Conservation (phyloP, 1,140 invertebrate species). For the Melipona quadrifasciata region DNA sequence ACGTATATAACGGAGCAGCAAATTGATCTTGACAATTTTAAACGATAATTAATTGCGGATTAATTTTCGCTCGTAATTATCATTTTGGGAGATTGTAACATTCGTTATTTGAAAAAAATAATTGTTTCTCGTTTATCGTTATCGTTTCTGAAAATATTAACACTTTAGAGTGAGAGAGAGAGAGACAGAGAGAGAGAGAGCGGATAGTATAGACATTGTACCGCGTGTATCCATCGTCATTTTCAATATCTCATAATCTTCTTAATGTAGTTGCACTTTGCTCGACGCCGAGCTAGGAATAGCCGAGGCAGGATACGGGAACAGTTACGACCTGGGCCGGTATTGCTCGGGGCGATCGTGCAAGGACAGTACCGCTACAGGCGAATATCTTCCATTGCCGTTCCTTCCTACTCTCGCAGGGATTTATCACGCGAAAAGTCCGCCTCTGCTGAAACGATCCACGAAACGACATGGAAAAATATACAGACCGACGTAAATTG, state of each 20-base stretch:
- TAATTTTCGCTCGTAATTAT: too few relatives aligned
- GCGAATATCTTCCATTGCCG: slow-evolving; percentile 61
- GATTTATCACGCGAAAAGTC: slow-evolving; percentile 49
- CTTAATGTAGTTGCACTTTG: slow-evolving; percentile 42
- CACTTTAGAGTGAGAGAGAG: too few relatives aligned
- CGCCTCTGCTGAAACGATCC: slow-evolving; percentile 27
- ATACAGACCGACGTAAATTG: not conserved
- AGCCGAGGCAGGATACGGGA: slow-evolving; percentile 74
- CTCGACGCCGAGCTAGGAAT: slow-evolving; percentile 67
- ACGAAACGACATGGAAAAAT: not conserved
- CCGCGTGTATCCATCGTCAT: not conserved
- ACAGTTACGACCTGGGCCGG: slow-evolving; percentile 72
- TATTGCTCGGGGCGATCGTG: slow-evolving; percentile 73
- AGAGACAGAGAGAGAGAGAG: too few relatives aligned
- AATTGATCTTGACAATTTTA: not conserved
- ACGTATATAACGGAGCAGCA: not conserved
- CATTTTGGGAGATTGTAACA: too few relatives aligned
- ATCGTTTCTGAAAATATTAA: too few relatives aligned
- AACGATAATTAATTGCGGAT: too few relatives aligned
- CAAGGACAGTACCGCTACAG: slow-evolving; percentile 76
- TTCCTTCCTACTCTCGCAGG: slow-evolving; percentile 46
- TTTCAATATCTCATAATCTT: slow-evolving; percentile 41
- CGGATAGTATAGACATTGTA: too few relatives aligned
- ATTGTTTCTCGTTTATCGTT: too few relatives aligned
- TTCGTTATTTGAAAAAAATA: too few relatives aligned